Evolutionary conservation across 1,140 invertebrate species (phyloP).

Genomic region (Macrosteles quadrilineatus): DNA sequence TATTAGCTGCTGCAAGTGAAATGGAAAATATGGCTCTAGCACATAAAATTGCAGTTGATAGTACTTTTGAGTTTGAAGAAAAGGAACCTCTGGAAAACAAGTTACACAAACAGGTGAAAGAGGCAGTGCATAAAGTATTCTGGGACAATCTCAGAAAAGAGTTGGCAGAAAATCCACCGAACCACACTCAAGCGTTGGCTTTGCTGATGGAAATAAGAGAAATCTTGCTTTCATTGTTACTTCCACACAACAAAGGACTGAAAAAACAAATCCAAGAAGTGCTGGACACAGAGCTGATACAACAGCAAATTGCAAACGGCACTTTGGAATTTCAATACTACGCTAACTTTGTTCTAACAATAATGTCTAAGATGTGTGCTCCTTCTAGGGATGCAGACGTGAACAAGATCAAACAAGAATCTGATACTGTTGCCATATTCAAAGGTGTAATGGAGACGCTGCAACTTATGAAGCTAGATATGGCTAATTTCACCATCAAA

Average conservation of each 20-base stretch:
- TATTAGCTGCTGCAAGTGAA: conserved; percentile 85
- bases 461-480: conserved; percentile 90
- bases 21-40: conserved; percentile 92
- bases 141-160: conserved; percentile 85
- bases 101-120: conserved; percentile 78
- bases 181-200: conserved; percentile 80
- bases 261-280: conserved; percentile 84
- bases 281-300: conserved; percentile 82
- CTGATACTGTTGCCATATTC: conserved; percentile 84
- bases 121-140: conserved; percentile 90
- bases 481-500: conserved; percentile 92
- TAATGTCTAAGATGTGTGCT: conserved; percentile 91
- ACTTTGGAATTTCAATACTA: conserved; percentile 84
- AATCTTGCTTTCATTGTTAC: conserved; percentile 31
- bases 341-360: conserved; percentile 80
- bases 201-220: conserved; percentile 88
- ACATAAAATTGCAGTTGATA: conserved; percentile 93
- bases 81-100: conserved; percentile 74
- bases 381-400: conserved; percentile 90
- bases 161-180: conserved; percentile 77
- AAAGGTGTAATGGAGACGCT: conserved; percentile 81
- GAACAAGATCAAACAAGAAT: conserved; percentile 69
- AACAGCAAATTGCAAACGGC: conserved; percentile 83
- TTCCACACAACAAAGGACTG: conserved; percentile 75
- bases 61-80: conserved; percentile 85